Conservation (phyloP, 2,113 vertebrate species). For the Rostratula benghalensis region DNA sequence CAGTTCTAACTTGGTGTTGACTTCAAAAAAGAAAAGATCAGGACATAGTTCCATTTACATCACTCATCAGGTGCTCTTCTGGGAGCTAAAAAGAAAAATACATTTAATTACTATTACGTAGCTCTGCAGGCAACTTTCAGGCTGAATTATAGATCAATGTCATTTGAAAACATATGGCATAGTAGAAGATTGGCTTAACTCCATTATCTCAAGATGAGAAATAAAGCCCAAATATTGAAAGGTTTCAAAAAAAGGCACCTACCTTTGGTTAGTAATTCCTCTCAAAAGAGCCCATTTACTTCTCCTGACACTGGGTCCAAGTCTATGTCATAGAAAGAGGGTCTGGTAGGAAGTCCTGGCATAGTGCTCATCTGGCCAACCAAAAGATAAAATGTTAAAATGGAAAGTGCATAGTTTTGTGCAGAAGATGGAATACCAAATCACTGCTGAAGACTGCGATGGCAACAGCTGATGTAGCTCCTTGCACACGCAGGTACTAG, state of each 20-base stretch:
- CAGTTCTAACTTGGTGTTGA: slow-evolving; percentile 15
- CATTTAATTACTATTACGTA: slow-evolving; percentile 44
- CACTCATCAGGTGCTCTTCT: slow-evolving; percentile 53
- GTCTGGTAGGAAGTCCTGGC: slow-evolving; percentile 95
- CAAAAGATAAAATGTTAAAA: background rate
- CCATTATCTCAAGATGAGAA: background rate
- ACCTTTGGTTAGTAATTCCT: slow-evolving; percentile 39
- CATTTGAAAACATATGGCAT: slow-evolving; percentile 15
- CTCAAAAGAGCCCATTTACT: slow-evolving; percentile 92
- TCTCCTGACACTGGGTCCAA: slow-evolving; percentile 88
- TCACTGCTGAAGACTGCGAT: background rate
- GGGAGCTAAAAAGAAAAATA: slow-evolving; percentile 55
- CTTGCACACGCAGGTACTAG: background rate
- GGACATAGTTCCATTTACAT: background rate
- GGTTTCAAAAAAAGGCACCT: background rate
- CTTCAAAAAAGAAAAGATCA: background rate
- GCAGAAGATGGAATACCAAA: background rate
- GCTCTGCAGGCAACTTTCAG: slow-evolving; percentile 26
- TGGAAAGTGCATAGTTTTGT: background rate
- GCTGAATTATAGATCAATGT: slow-evolving; percentile 7
- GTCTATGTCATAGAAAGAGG: slow-evolving; percentile 98
- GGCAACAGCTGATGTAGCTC: background rate
- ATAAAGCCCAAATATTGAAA: slow-evolving; percentile 7
- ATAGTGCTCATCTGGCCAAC: slow-evolving; percentile 93
- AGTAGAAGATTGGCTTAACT: background rate